phyloP scores from a whole-genome alignment of 2,113 vertebrate genomes.

The Myotis yumanensis region DNA sequence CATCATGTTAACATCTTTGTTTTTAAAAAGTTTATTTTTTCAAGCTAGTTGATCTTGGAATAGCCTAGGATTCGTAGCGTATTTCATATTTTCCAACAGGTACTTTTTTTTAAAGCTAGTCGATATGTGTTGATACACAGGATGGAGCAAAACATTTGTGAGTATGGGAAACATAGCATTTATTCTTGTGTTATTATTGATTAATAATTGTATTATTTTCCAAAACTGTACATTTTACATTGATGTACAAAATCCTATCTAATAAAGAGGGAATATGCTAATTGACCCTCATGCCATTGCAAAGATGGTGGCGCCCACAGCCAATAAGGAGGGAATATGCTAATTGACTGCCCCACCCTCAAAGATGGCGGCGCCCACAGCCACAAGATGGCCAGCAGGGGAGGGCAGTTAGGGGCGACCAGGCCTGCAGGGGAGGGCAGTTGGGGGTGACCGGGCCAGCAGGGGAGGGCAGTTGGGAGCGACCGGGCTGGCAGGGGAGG shows the following conservation, averaged over 20 bases:
- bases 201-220: background rate
- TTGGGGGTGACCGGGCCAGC: too few relatives aligned
- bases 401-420: too few relatives aligned
- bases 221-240: background rate
- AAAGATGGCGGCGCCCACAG: too few relatives aligned
- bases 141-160: background rate
- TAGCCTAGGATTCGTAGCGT: background rate
- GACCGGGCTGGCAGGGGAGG: too few relatives aligned
- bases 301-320: too few relatives aligned
- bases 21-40: slow-evolving; percentile 21
- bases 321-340: too few relatives aligned
- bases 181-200: background rate
- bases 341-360: too few relatives aligned
- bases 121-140: background rate
- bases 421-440: too few relatives aligned
- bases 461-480: too few relatives aligned
- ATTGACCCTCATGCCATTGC: too few relatives aligned
- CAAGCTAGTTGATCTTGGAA: background rate
- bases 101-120: background rate
- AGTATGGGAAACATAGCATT: background rate
- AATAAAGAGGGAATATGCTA: too few relatives aligned
- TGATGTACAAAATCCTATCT: background rate
- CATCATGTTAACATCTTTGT: background rate
- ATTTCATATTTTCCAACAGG: slow-evolving; percentile 8
- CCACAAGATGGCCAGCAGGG: too few relatives aligned